phyloP scores from a whole-genome alignment of 2,888 invertebrate genomes.

The Melolontha melolontha region DNA sequence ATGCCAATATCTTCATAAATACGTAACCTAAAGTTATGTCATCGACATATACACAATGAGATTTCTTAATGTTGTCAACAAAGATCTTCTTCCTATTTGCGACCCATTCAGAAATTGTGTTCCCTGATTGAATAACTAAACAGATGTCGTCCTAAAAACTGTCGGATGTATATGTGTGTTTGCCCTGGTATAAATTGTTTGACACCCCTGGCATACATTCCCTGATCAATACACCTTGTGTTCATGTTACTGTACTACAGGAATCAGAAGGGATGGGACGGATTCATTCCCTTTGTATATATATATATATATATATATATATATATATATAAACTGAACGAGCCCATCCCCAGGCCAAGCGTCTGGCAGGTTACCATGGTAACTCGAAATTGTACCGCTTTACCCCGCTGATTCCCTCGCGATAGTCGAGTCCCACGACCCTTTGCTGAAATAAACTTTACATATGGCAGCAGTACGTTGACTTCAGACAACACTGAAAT shows the following conservation, averaged over 20 bases:
- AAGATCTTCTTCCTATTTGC: too few species aligned
- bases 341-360: constrained; percentile 60
- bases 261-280: constrained; percentile 50
- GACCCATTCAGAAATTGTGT: too few species aligned
- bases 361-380: constrained; percentile 65
- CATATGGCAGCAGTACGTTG: constrained; percentile 38
- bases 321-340: constrained; percentile 51
- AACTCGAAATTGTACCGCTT: constrained; percentile 45
- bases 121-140: too few species aligned
- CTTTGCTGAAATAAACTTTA: constrained; percentile 41
- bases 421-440: constrained; percentile 18
- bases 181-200: constrained; percentile 31
- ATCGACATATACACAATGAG: too few species aligned
- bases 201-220: constrained; percentile 52
- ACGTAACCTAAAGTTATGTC: too few species aligned
- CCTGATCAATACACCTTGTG: constrained; percentile 49
- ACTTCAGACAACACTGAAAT: constrained; percentile 37
- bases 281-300: constrained; percentile 62
- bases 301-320: constrained; percentile 8
- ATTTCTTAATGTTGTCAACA: too few species aligned
- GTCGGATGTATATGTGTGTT: not conserved
- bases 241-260: constrained; percentile 37
- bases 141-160: too few species aligned
- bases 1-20: too few species aligned
- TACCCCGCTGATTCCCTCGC: constrained; percentile 17